Conservation (phyloP, 2,888 invertebrate genomes). For the Microctonus aethiopoides region DNA sequence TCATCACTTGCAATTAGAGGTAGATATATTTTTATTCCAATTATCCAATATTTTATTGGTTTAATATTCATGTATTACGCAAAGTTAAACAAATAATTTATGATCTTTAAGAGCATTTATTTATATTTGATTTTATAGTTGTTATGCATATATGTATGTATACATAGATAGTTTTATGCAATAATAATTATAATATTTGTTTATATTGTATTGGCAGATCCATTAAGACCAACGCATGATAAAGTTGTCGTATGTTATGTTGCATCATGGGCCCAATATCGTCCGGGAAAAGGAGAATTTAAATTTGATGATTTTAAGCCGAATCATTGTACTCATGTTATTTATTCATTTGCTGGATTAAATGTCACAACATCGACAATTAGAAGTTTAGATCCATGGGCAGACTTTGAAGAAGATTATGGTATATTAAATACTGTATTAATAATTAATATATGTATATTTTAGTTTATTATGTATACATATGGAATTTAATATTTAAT, state of each 20-base stretch:
- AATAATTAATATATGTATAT: background rate
- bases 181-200: background rate
- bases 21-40: background rate
- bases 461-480: background rate
- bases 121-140: too few species aligned
- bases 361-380: conserved; percentile 76
- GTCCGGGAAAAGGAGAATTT: conserved; percentile 76
- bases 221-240: conserved; percentile 70
- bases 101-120: too few species aligned
- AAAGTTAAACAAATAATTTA: too few species aligned
- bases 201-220: conserved; percentile 26
- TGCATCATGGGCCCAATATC: conserved; percentile 83
- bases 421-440: conserved; percentile 71
- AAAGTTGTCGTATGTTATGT: conserved; percentile 85
- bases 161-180: background rate
- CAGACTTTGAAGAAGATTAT: conserved; percentile 80
- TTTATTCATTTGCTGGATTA: conserved; percentile 86
- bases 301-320: conserved; percentile 77
- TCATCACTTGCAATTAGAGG: background rate
- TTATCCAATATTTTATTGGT: background rate
- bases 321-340: conserved; percentile 81
- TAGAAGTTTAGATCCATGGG: conserved; percentile 80
- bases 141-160: too few species aligned
- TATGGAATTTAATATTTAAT: conserved; percentile 28
- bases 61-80: background rate